Evolutionary conservation across 2,797 vertebrate genomes (phyloP), one percentile per base, ranked within the genome.

Genomic region (Heliangelus exortis): DNA sequence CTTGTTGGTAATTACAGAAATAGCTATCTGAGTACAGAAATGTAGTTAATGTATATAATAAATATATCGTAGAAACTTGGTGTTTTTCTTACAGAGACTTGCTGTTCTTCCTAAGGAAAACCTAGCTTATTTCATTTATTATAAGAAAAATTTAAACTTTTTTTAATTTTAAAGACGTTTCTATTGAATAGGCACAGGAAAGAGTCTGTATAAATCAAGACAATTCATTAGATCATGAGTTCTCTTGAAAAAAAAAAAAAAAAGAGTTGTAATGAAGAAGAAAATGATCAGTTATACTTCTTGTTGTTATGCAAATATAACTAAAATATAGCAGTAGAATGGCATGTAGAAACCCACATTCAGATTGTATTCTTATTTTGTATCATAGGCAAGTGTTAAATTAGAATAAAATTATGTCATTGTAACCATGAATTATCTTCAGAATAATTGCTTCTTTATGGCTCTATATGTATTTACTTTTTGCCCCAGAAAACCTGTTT

Each of bases 311-410:
- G 5, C 12, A 83, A 76, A 65, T 57, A 43, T 10, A 85, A 65
- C 1, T 62, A 26, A 84, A n/a, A 3, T 39, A 26, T n/a, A 36
- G 36, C 36, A 36, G 36, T 9, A 36, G 36, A 36, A 36, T 36
- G 36, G 36, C 36, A 18, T 0, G 1, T 10, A 59, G 16, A 84
- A 71, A 78, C 19, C 7, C 7, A 66, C 8, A 73, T 39, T 66
- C 23, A 74, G 5, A 51, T 66, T 14, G 14, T n/a, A 72, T 57
- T 48, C 6, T 59, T 83, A 29, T 41, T 86, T 86, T 84, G 26
- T 29, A 14, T 7, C 11, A 55, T 8, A 33, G 9, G 2, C 2
- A 15, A 12, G 1, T 20, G 10, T 48, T 67, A 45, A 63, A 1
- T 16, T 31, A 29, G 16, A 81, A 48, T 45, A 6, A 59, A 81